These are phyloP conservation scores for Platyrinchus mystaceus DNA, from an alignment of 2,797 vertebrate species.

Conservation along the genomic window DNA sequence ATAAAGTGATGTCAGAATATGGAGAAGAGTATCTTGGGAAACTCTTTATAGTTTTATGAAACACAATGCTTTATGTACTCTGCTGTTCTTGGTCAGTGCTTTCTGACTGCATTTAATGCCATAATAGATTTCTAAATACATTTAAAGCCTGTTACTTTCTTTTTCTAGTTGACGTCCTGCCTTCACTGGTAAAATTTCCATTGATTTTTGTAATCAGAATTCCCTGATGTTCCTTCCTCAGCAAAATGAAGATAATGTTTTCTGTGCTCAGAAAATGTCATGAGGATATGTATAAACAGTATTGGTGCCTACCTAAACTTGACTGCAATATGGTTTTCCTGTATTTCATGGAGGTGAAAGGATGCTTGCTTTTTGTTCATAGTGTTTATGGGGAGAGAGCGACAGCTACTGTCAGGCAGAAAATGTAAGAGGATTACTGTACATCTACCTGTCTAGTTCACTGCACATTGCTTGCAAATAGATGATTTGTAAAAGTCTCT, in stretches of 20 bases:
- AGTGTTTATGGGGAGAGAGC: neutral
- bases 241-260: neutral
- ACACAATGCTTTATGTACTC: neutral
- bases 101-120: slow-evolving; percentile 4
- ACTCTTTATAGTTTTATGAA: neutral
- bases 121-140: slow-evolving; percentile 5
- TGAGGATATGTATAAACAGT: neutral
- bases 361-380: neutral
- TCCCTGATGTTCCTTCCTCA: neutral
- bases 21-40: neutral
- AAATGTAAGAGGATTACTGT: neutral
- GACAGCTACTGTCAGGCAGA: neutral
- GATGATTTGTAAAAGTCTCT: neutral
- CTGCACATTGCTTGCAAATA: neutral
- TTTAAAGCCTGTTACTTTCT: neutral
- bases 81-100: neutral
- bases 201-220: slow-evolving; percentile 19
- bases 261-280: neutral
- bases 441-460: neutral
- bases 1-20: neutral
- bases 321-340: neutral
- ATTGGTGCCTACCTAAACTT: neutral
- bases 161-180: neutral
- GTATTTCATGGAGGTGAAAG: neutral
- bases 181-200: neutral